Conservation (phyloP, 2,797 vertebrate genomes). For the Chelon auratus region DNA sequence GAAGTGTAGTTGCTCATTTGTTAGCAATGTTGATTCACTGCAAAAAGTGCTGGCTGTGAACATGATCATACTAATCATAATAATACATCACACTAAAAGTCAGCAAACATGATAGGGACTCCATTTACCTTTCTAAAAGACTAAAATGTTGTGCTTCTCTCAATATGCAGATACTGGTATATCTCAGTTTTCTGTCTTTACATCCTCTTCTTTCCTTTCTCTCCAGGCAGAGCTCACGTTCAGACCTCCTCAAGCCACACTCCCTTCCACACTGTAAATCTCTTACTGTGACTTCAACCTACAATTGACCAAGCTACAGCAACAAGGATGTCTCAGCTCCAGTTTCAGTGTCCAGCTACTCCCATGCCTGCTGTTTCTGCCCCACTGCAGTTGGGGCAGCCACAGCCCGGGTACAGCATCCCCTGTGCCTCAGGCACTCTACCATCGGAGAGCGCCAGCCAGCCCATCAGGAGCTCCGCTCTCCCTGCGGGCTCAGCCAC, state of each 20-base stretch:
- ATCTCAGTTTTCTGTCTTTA: neutral
- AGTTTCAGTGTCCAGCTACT: slow-evolving; percentile 90
- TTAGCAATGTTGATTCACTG: neutral
- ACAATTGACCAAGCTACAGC: slow-evolving; percentile 39
- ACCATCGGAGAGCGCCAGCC: slow-evolving; percentile 95
- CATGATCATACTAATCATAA: neutral
- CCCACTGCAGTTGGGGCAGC: slow-evolving; percentile 83
- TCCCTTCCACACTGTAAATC: slow-evolving; percentile 63
- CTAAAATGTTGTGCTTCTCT: neutral
- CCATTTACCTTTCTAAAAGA: no score
- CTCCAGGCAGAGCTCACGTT: slow-evolving; percentile 85
- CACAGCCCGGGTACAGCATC: slow-evolving; percentile 93
- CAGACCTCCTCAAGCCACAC: slow-evolving; percentile 73
- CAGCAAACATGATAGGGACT: no score
- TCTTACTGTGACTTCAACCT: slow-evolving; percentile 75
- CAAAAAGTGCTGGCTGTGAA: neutral
- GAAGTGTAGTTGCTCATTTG: slow-evolving; percentile 1
- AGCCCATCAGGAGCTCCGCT: slow-evolving; percentile 93
- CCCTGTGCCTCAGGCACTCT: slow-evolving; percentile 90
- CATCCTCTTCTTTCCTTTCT: slow-evolving; percentile 26
- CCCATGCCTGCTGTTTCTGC: slow-evolving; percentile 84
- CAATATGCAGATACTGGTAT: neutral
- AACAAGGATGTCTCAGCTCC: slow-evolving; percentile 94
- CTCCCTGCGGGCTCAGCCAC: slow-evolving; percentile 93
- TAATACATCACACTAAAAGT: no score